Conservation (phyloP, 2,888 invertebrate genomes). For the Lathronympha strigana region DNA sequence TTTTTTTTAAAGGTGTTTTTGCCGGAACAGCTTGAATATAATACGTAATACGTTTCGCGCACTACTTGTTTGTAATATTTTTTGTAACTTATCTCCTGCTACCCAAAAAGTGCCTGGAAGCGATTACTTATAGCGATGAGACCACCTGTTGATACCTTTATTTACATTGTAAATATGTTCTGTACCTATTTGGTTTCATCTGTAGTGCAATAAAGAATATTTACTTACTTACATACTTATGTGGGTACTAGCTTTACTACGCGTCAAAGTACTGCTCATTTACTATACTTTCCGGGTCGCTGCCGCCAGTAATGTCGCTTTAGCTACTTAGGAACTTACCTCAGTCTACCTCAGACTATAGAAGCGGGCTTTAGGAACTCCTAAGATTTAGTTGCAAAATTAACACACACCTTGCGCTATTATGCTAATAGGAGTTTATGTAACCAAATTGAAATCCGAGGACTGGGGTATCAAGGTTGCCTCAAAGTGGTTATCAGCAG, state of each 20-base stretch:
- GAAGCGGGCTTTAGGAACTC: slow-evolving; percentile 4
- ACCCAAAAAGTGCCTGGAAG: too few species aligned
- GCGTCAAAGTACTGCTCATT: not conserved
- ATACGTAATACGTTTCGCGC: too few species aligned
- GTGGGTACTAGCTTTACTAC: not conserved
- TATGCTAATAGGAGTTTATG: slow-evolving; percentile 11
- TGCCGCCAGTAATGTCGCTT: slow-evolving; percentile 21
- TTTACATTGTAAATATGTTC: too few species aligned
- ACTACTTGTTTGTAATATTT: too few species aligned
- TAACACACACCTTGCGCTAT: slow-evolving; percentile 14
- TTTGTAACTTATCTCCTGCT: too few species aligned
- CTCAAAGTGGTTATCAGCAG: not conserved
- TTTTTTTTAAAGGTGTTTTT: too few species aligned
- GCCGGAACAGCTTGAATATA: too few species aligned
- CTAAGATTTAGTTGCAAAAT: slow-evolving; percentile 12
- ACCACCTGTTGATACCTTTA: too few species aligned
- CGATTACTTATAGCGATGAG: too few species aligned
- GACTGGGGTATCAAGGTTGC: not conserved
- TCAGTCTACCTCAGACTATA: slow-evolving; percentile 5
- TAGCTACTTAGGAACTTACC: slow-evolving; percentile 28
- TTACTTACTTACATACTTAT: too few species aligned
- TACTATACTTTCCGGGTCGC: not conserved
- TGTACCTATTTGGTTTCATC: too few species aligned
- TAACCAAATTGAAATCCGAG: not conserved
- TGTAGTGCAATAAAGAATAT: too few species aligned